These are phyloP conservation scores for Enteromius mattozi DNA, from an alignment of 2,797 vertebrate genomes.

Conservation along the genomic window DNA sequence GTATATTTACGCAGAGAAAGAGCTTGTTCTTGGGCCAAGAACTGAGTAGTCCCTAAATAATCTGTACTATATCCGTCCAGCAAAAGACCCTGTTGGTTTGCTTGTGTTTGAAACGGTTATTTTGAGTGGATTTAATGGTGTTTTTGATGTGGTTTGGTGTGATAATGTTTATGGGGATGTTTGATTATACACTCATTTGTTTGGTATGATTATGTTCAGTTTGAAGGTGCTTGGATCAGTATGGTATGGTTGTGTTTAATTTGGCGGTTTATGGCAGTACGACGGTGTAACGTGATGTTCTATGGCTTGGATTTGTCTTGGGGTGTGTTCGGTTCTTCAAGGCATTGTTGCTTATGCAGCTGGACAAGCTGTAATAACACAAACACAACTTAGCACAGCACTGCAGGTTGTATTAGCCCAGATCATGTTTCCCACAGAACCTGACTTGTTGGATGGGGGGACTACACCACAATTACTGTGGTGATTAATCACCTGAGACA, in stretches of 20 bases:
- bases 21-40: constrained; percentile 4
- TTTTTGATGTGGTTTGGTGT: constrained; percentile 8
- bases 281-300: constrained; percentile 16
- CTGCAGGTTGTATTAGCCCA: constrained; percentile 77
- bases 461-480: constrained; percentile 23
- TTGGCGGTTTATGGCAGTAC: constrained; percentile 15
- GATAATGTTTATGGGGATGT: constrained; percentile 42
- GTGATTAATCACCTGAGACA: constrained; percentile 72
- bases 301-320: constrained; percentile 39
- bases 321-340: constrained; percentile 72
- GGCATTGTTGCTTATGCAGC: constrained; percentile 85
- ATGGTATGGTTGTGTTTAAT: constrained; percentile 17
- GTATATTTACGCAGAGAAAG: neutral
- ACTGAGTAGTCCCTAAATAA: constrained; percentile 5
- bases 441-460: constrained; percentile 51
- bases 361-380: constrained; percentile 87
- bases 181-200: constrained; percentile 27
- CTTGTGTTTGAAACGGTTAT: constrained; percentile 16
- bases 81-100: neutral
- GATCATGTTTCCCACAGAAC: constrained; percentile 76
- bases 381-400: constrained; percentile 82
- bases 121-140: constrained; percentile 13
- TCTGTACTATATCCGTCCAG: neutral
- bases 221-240: constrained; percentile 9
- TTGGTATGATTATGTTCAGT: constrained; percentile 14